phyloP scores from a whole-genome alignment of 2,888 invertebrate genomes.

The Tanytarsus gracilentus region DNA sequence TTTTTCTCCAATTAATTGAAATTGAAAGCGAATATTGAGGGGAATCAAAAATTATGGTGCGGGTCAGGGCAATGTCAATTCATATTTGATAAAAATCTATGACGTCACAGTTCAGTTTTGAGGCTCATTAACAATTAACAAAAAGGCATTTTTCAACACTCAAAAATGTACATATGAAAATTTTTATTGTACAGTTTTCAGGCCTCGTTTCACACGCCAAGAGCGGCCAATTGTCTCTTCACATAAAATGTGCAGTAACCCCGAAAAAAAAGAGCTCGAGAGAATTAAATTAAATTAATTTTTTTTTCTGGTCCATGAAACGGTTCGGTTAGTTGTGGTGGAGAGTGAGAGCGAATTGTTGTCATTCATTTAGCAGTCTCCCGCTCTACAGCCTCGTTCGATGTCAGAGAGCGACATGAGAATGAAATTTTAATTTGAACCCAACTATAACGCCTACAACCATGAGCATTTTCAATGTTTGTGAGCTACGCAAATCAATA shows the following conservation, averaged over 20 bases:
- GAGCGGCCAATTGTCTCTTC: background rate
- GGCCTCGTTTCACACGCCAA: background rate
- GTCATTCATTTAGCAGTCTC: background rate
- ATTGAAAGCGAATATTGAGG: too few relatives aligned
- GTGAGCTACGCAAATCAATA: too few relatives aligned
- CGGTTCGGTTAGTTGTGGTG: background rate
- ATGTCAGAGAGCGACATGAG: too few relatives aligned
- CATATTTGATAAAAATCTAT: background rate
- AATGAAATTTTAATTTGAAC: too few relatives aligned
- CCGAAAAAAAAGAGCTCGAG: background rate
- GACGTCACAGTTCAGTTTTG: background rate
- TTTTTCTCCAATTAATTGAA: too few relatives aligned
- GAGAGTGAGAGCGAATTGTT: background rate
- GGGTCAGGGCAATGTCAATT: background rate
- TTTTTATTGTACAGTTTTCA: slow-evolving; percentile 4
- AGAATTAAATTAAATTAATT: slow-evolving; percentile 23
- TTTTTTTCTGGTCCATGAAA: slow-evolving; percentile 17
- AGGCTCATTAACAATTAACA: slow-evolving; percentile 11
- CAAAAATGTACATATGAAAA: background rate
- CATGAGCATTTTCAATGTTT: too few relatives aligned
- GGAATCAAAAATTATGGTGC: too few relatives aligned
- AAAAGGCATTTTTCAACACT: slow-evolving; percentile 4
- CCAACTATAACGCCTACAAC: too few relatives aligned
- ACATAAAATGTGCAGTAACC: background rate
- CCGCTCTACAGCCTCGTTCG: background rate